Evolutionary conservation across 92 coral and sea anemone genomes (phyloP), one percentile per base, ranked within the genome.

Genomic region (Parazoanthus atlanticus): DNA sequence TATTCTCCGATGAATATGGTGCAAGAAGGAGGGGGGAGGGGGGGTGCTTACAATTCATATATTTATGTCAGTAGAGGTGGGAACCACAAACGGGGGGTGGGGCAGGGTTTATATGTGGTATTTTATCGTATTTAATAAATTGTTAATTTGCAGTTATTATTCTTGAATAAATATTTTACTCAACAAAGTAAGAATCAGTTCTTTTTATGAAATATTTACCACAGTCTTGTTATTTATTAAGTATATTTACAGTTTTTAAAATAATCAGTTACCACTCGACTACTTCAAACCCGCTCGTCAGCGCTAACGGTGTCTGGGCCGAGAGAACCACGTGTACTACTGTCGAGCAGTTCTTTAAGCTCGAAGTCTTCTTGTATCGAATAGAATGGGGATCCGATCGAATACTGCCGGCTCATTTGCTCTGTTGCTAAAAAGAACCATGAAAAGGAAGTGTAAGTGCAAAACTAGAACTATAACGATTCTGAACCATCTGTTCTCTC

Each of bases 341-440:
- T 90, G 67, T 87, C 91, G 28, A 92, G 85, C 28, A 92, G 91
- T 84, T 95, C 98, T 58, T 91, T 91, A 89, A 95, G 94, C 89
- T 95, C 98, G 76, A 93, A 71, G 89, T 95, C 98, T 61, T 94
- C 98, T 38, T 95, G 98, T 28, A 95, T 94, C 0, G 96, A 95
- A 89, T 95, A 95, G 92, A 84, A 95, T 86, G 98, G 98, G 29
- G 98, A 95, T 72, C 98, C 98, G 76, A 89, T 90, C 79, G 94
- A 49, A 77, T 95, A 95, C 88, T 86, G 93, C 70, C 94, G 89
- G 93, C 89, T 91, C 88, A 87, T 87, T 74, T 86, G 92, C 86
- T 94, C 94, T 88, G 94, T 80, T 81, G 87, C 87, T 84, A 84
- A 31, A 84, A 84, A 84, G 78, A 84, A 84, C 66, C 87, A 52